phyloP scores from a whole-genome alignment of 1,140 invertebrate species.

The Pachyrhynchus sulphureomaculatus region DNA sequence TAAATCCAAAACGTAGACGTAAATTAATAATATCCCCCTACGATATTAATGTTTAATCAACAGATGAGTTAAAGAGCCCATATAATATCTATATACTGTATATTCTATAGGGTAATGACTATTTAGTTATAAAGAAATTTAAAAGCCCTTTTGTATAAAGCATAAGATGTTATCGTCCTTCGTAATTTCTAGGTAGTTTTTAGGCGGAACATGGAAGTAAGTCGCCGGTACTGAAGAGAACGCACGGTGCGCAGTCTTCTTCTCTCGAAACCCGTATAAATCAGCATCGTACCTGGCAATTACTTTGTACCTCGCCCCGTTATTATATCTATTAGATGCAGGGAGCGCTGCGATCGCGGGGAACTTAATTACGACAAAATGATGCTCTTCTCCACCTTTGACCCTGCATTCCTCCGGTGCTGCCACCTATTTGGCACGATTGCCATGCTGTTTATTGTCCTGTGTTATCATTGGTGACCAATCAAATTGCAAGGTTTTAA shows the following conservation, averaged over 20 bases:
- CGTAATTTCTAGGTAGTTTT: slow-evolving; percentile 3
- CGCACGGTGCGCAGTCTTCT: slow-evolving; percentile 13
- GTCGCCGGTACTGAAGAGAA: slow-evolving; percentile 13
- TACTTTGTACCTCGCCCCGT: slow-evolving; percentile 49
- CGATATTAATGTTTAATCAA: too few relatives aligned
- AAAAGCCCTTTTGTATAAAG: not conserved
- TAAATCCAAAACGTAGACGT: too few relatives aligned
- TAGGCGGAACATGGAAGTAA: slow-evolving; percentile 15
- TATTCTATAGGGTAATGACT: not conserved
- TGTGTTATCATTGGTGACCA: slow-evolving; percentile 1
- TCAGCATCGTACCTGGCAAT: slow-evolving; percentile 49
- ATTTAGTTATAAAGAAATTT: not conserved
- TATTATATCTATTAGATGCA: slow-evolving; percentile 53
- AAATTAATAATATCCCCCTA: too few relatives aligned
- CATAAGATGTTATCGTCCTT: not conserved
- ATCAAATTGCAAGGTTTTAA: not conserved
- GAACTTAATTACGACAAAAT: slow-evolving; percentile 51
- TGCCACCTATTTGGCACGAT: slow-evolving; percentile 46
- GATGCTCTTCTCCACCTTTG: slow-evolving; percentile 49
- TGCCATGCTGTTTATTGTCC: slow-evolving; percentile 11
- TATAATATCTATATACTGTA: too few relatives aligned
- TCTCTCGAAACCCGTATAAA: slow-evolving; percentile 43
- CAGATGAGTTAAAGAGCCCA: too few relatives aligned
- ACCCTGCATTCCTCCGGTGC: slow-evolving; percentile 47
- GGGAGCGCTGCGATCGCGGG: slow-evolving; percentile 48